Conservation (phyloP, 2,888 invertebrate genomes). For the Caenorhabditis plicata region DNA sequence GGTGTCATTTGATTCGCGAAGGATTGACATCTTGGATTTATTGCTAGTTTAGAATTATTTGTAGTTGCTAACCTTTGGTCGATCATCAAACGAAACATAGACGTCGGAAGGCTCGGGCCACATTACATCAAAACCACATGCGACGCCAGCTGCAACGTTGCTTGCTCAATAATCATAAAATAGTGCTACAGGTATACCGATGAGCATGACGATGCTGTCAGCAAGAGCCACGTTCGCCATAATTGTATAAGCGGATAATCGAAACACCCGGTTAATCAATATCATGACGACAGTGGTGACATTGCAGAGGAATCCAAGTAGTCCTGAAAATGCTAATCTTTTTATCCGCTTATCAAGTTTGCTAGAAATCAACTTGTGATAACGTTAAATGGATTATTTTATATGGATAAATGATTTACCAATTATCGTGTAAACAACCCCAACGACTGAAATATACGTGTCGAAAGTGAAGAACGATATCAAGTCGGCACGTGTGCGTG, state of each 20-base stretch:
- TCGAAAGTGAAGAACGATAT: constrained; percentile 31
- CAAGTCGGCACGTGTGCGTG: constrained; percentile 25
- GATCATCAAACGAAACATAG: neutral
- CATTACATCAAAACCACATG: constrained; percentile 39
- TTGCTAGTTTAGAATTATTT: too few relatives aligned
- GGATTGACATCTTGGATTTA: too few relatives aligned
- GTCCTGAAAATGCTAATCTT: constrained; percentile 13
- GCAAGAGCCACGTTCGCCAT: constrained; percentile 57
- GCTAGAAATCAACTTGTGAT: too few relatives aligned
- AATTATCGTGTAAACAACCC: constrained; percentile 27
- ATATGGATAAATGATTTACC: constrained; percentile 8
- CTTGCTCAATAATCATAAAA: neutral
- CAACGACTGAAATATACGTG: constrained; percentile 27
- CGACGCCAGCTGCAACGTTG: constrained; percentile 36
- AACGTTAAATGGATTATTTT: too few relatives aligned
- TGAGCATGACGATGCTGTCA: constrained; percentile 45
- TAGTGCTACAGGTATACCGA: constrained; percentile 10
- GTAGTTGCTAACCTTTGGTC: too few relatives aligned
- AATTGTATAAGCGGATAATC: constrained; percentile 63
- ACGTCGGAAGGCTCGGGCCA: constrained; percentile 26
- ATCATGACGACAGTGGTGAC: constrained; percentile 60
- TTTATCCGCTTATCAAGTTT: too few relatives aligned
- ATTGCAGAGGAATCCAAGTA: constrained; percentile 55
- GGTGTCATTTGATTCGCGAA: too few relatives aligned
- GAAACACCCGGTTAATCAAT: constrained; percentile 55